phyloP scores from a whole-genome alignment of 2,888 invertebrate species.

The Polia nebulosa region DNA sequence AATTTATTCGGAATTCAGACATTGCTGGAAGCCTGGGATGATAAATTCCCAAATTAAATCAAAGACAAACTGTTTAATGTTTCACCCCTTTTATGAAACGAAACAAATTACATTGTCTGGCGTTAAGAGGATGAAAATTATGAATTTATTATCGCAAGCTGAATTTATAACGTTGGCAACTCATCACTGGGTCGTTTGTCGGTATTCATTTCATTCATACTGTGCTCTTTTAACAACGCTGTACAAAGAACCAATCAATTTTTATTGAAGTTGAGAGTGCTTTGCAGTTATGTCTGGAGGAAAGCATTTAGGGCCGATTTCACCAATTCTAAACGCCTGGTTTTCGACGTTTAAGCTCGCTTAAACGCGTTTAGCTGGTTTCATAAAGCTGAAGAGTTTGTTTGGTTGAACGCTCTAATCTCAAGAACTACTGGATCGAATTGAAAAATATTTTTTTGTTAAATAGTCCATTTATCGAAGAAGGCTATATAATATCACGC shows the following conservation, averaged over 20 bases:
- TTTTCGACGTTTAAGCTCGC: too few relatives aligned
- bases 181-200: conserved; percentile 39
- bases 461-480: too few relatives aligned
- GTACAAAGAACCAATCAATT: conserved; percentile 68
- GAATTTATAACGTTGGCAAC: conserved; percentile 44
- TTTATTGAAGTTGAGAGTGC: conserved; percentile 60
- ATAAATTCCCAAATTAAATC: conserved; percentile 37
- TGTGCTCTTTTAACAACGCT: conserved; percentile 42
- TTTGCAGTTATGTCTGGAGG: conserved; percentile 38
- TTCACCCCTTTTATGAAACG: conserved; percentile 43
- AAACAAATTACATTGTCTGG: conserved; percentile 43
- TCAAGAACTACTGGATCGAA: too few relatives aligned
- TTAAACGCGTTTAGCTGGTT: too few relatives aligned
- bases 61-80: conserved; percentile 36
- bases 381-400: too few relatives aligned
- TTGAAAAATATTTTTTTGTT: too few relatives aligned
- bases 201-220: conserved; percentile 66
- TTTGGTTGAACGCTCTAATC: too few relatives aligned
- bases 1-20: conserved; percentile 31
- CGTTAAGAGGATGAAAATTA: conserved; percentile 51
- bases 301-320: too few relatives aligned
- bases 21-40: conserved; percentile 11
- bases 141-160: conserved; percentile 40
- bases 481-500: too few relatives aligned
- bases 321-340: too few relatives aligned